phyloP scores from a whole-genome alignment of 2,113 vertebrate genomes.

The Saguinus midas region DNA sequence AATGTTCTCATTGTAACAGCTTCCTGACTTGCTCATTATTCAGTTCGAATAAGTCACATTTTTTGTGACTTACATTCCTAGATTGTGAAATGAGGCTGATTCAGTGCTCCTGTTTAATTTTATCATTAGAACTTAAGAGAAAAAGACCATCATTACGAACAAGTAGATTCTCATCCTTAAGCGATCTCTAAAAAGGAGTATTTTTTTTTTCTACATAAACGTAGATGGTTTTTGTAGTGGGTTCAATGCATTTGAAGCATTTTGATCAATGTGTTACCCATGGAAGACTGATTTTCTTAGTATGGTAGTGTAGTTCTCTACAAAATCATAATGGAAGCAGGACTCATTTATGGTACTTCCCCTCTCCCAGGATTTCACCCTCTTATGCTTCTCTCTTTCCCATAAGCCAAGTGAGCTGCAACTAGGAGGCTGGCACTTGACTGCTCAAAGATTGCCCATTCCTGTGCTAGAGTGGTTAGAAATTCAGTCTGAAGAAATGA shows the following conservation, averaged over 20 bases:
- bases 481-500: not conserved
- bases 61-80: slow-evolving; percentile 14
- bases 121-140: not conserved
- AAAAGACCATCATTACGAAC: not conserved
- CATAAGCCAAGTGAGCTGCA: not conserved
- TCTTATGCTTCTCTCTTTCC: not conserved
- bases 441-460: not conserved
- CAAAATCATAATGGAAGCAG: not conserved
- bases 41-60: not conserved
- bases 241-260: not conserved
- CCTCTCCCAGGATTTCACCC: not conserved
- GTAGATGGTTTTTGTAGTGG: not conserved
- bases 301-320: not conserved
- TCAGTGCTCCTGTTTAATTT: not conserved
- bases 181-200: not conserved
- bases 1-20: not conserved
- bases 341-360: not conserved
- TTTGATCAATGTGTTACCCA: not conserved
- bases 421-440: not conserved
- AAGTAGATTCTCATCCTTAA: slow-evolving; percentile 15
- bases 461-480: not conserved
- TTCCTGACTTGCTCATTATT: slow-evolving; percentile 18
- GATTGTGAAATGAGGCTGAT: slow-evolving; percentile 1
- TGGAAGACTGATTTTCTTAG: not conserved
- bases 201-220: not conserved